Evolutionary conservation across 2,888 invertebrate genomes (phyloP).

Genomic region (Belgica antarctica): DNA sequence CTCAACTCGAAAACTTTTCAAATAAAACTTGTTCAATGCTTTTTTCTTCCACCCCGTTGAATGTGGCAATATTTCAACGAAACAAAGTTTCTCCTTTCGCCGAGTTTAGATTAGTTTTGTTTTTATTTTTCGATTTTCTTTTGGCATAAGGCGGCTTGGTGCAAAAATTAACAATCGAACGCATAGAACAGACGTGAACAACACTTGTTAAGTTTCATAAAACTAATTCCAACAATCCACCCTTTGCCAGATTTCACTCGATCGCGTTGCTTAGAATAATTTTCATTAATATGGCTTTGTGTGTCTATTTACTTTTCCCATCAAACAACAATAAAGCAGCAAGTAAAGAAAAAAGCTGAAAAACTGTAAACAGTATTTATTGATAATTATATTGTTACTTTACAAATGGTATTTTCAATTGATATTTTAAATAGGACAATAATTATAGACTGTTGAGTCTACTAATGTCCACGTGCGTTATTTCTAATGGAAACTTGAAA

Average conservation of each 20-base stretch:
- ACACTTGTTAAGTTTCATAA: slow-evolving; percentile 24
- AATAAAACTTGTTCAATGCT: slow-evolving; percentile 37
- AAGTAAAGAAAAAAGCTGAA: neutral
- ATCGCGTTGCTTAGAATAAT: neutral
- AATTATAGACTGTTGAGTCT: slow-evolving; percentile 31
- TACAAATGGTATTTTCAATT: slow-evolving; percentile 37
- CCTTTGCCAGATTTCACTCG: neutral
- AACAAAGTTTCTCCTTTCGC: slow-evolving; percentile 10
- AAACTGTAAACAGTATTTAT: slow-evolving; percentile 36
- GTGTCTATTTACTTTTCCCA: slow-evolving; percentile 1
- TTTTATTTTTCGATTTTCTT: too few species aligned
- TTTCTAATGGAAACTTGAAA: too few species aligned
- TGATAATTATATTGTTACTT: slow-evolving; percentile 35
- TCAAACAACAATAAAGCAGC: neutral
- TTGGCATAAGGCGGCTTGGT: slow-evolving; percentile 2
- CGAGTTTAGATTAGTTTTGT: slow-evolving; percentile 10
- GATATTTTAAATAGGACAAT: slow-evolving; percentile 36
- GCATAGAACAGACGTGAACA: neutral
- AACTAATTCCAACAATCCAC: neutral
- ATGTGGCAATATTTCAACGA: slow-evolving; percentile 25
- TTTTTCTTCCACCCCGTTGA: neutral
- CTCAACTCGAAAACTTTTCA: slow-evolving; percentile 38
- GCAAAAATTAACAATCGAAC: slow-evolving; percentile 25
- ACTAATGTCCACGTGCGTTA: too few species aligned
- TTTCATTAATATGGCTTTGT: slow-evolving; percentile 18